Conservation (phyloP, 2,797 vertebrate genomes). For the Hybognathus amarus region DNA sequence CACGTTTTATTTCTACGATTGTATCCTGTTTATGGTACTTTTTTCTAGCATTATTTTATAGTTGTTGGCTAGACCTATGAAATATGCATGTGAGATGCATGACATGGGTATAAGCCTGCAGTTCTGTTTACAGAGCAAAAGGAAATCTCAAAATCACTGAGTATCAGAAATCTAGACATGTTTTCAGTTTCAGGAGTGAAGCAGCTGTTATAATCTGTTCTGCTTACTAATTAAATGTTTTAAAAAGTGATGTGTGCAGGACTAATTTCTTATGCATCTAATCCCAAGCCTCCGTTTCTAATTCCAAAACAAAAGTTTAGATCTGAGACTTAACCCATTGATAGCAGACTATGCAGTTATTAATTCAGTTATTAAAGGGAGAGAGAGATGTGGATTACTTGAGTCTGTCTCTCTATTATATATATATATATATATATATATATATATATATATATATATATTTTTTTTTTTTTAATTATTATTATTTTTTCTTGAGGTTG, state of each 20-base stretch:
- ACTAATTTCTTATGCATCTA: too few relatives aligned
- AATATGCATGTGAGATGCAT: background rate
- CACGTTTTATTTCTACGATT: background rate
- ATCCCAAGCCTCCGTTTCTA: too few relatives aligned
- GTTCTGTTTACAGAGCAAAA: background rate
- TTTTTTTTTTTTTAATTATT: too few relatives aligned
- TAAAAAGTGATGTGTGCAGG: background rate
- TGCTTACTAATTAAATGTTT: conserved; percentile 35
- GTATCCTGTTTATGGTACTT: background rate
- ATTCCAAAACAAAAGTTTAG: too few relatives aligned
- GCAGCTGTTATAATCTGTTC: background rate
- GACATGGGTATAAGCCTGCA: conserved; percentile 11
- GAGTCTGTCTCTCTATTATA: too few relatives aligned
- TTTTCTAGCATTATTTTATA: background rate
- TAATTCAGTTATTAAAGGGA: too few relatives aligned
- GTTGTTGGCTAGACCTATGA: background rate
- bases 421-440: too few relatives aligned
- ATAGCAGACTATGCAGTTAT: too few relatives aligned
- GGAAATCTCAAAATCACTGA: background rate
- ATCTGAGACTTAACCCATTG: too few relatives aligned
- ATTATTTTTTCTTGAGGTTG: too few relatives aligned
- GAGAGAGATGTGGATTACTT: too few relatives aligned
- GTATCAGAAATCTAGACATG: background rate
- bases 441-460: too few relatives aligned
- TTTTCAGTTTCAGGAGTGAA: conserved; percentile 10